phyloP scores from a whole-genome alignment of 2,888 invertebrate species.

The Diplazon laetatorius region DNA sequence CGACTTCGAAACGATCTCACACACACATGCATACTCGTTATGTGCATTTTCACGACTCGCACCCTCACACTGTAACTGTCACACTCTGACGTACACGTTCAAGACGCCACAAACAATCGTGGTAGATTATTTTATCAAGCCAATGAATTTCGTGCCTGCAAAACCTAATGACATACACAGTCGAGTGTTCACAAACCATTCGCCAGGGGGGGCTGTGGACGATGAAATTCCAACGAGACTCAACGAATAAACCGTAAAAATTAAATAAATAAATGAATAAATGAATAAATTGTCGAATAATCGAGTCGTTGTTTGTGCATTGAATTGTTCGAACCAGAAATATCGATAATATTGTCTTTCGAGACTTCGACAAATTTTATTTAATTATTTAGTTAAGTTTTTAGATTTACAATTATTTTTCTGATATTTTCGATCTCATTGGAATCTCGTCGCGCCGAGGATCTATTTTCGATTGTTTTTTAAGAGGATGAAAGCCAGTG shows the following conservation, averaged over 20 bases:
- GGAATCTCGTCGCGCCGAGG: slow-evolving; percentile 57
- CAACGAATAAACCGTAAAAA: not conserved
- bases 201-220: slow-evolving; percentile 54
- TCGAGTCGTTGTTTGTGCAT: not conserved
- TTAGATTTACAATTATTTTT: not conserved
- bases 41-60: slow-evolving; percentile 44
- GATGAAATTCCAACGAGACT: slow-evolving; percentile 57
- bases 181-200: slow-evolving; percentile 72
- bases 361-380: no score
- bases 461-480: slow-evolving; percentile 61
- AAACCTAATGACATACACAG: slow-evolving; percentile 74
- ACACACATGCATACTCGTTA: slow-evolving; percentile 17
- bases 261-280: no score
- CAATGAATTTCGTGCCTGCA: slow-evolving; percentile 74
- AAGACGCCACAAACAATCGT: slow-evolving; percentile 53
- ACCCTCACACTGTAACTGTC: slow-evolving; percentile 66
- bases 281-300: not conserved
- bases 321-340: not conserved
- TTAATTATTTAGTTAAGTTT: no score
- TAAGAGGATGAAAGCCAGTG: slow-evolving; percentile 62
- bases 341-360: not conserved
- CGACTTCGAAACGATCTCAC: slow-evolving; percentile 17
- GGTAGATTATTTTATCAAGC: slow-evolving; percentile 68
- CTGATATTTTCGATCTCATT: slow-evolving; percentile 34
- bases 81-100: slow-evolving; percentile 42